Evolutionary conservation across 53 echinoderm and acorn worm genomes (phyloP).

Genomic region (Pentamera pediparva): DNA sequence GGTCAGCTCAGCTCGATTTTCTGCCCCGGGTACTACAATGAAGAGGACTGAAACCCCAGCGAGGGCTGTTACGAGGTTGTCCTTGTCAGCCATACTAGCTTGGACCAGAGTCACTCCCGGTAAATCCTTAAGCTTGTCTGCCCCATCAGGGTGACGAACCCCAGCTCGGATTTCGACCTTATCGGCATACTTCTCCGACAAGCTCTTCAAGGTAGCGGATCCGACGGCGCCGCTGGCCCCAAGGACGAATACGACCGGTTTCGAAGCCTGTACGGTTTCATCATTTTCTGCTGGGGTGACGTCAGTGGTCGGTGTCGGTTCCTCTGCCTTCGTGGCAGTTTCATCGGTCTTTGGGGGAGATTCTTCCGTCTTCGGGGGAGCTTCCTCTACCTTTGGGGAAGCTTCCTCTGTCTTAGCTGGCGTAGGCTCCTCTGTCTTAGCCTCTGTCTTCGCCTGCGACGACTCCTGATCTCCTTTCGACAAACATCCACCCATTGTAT

Average conservation of each 20-base stretch:
- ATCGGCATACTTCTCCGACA: slow-evolving; percentile 32
- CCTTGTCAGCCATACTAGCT: slow-evolving; percentile 32
- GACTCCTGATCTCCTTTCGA: background rate
- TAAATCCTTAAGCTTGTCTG: slow-evolving; percentile 9
- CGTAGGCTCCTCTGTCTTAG: background rate
- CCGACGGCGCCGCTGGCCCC: slow-evolving; percentile 28
- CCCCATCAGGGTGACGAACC: slow-evolving; percentile 14
- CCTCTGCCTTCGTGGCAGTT: background rate
- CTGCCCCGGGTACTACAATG: slow-evolving; percentile 21
- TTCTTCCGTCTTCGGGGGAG: too few relatives aligned
- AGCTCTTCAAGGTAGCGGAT: slow-evolving; percentile 22
- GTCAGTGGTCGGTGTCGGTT: background rate
- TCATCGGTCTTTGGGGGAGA: background rate
- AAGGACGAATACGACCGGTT: slow-evolving; percentile 31
- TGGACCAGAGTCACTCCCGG: slow-evolving; percentile 23
- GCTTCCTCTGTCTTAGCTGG: background rate
- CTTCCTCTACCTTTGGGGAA: background rate
- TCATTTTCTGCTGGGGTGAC: background rate
- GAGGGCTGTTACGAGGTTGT: background rate
- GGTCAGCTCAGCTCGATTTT: slow-evolving; percentile 24
- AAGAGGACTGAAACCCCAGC: slow-evolving; percentile 14
- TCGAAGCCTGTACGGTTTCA: background rate
- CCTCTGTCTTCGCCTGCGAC: background rate
- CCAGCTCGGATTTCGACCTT: slow-evolving; percentile 33
- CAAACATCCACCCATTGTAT: slow-evolving; percentile 5